Conservation (phyloP, 2,113 vertebrate species). For the Noturus placidus region DNA sequence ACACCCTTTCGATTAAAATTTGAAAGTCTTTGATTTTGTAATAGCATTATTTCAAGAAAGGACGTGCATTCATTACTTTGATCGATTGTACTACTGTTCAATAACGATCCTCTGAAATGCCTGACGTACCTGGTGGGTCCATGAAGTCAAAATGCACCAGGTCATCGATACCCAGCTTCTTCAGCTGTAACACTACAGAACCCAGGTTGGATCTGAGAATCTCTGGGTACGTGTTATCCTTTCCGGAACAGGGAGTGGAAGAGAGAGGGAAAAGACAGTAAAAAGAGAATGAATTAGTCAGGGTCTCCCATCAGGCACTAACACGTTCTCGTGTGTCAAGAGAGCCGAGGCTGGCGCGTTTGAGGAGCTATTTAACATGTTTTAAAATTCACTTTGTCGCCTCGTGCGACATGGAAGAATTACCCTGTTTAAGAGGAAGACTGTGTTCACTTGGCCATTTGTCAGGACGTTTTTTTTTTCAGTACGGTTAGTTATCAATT, state of each 20-base stretch:
- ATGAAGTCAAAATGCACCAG: slow-evolving; percentile 99
- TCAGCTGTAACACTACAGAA: slow-evolving; percentile 92
- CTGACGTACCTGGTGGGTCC: slow-evolving; percentile 90
- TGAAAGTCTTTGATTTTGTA: background rate
- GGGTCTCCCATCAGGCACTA: slow-evolving; percentile 56
- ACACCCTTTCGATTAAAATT: background rate
- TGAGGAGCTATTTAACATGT: slow-evolving; percentile 65
- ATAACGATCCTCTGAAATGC: background rate
- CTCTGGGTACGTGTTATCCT: slow-evolving; percentile 98
- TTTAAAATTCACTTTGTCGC: slow-evolving; percentile 59
- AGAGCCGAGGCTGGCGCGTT: slow-evolving; percentile 42
- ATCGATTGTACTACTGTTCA: background rate
- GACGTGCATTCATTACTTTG: background rate
- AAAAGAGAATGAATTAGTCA: slow-evolving; percentile 57
- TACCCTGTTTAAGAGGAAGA: slow-evolving; percentile 55
- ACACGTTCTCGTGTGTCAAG: slow-evolving; percentile 56
- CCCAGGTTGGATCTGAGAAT: slow-evolving; percentile 94
- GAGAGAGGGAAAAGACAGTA: slow-evolving; percentile 25
- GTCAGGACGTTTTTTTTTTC: slow-evolving; percentile 57
- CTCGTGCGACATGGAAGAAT: slow-evolving; percentile 58
- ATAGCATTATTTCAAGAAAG: background rate
- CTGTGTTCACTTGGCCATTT: slow-evolving; percentile 56
- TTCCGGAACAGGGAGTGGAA: slow-evolving; percentile 15
- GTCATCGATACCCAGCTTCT: slow-evolving; percentile 96
- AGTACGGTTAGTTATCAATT: slow-evolving; percentile 38